These are phyloP conservation scores for Epinephelus cyanopodus DNA, from an alignment of 2,113 vertebrate genomes.

Conservation along the genomic window DNA sequence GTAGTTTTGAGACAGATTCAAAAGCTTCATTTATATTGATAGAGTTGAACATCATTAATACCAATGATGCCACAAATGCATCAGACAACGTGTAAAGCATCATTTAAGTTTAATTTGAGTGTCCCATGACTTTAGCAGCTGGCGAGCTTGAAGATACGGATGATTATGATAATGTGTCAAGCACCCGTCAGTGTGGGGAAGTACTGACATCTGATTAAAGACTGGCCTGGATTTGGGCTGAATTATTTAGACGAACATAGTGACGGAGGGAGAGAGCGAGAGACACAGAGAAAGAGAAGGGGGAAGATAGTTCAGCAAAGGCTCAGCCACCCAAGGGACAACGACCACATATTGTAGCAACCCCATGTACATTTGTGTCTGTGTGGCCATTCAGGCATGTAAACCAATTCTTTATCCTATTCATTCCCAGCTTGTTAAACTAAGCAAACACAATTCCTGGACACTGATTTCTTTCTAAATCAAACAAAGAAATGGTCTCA, in stretches of 20 bases:
- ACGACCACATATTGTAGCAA: conserved; percentile 1
- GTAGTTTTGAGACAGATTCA: background rate
- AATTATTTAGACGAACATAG: conserved; percentile 76
- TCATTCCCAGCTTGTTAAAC: conserved; percentile 17
- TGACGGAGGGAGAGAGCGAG: conserved; percentile 12
- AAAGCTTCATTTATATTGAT: background rate
- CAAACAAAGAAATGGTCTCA: conserved; percentile 48
- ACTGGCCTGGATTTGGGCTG: conserved; percentile 65
- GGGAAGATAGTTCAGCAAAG: conserved; percentile 16
- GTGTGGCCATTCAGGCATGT: background rate
- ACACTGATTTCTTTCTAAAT: conserved; percentile 16
- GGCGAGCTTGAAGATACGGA: conserved; percentile 48
- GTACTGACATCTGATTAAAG: conserved; percentile 77
- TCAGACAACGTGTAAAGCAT: conserved; percentile 17
- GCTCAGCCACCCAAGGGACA: conserved; percentile 16
- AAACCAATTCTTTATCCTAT: background rate
- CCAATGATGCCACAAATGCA: background rate
- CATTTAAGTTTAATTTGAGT: conserved; percentile 11
- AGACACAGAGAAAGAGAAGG: conserved; percentile 1
- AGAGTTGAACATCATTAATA: background rate
- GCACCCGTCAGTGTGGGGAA: conserved; percentile 47
- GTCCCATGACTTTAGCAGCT: conserved; percentile 38
- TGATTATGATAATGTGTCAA: conserved; percentile 76
- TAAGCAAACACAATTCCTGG: conserved; percentile 8
- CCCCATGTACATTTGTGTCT: background rate